These are phyloP conservation scores for Chrysolina oricalcia DNA, from an alignment of 2,888 invertebrate species.

Conservation along the genomic window DNA sequence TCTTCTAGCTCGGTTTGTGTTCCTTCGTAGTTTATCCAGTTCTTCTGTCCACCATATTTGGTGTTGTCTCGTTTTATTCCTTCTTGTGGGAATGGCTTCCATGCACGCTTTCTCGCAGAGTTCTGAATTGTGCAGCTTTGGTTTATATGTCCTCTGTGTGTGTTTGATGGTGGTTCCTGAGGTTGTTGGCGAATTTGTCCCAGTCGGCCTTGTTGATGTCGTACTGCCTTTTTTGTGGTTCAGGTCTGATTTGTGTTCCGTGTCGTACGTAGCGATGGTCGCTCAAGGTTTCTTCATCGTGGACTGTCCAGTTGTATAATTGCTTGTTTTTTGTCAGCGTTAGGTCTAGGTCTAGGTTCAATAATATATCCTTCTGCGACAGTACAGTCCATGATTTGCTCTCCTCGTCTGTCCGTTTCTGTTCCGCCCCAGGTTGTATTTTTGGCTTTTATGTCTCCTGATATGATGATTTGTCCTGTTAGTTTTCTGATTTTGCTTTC, in stretches of 20 bases:
- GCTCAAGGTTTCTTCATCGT: no score
- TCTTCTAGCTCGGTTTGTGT: not conserved
- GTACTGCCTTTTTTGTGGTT: no score
- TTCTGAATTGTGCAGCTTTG: not conserved
- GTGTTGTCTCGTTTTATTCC: not conserved
- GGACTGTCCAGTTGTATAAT: no score
- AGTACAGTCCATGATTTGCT: not conserved
- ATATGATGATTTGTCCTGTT: not conserved
- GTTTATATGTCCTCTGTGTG: no score
- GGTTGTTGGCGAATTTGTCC: no score
- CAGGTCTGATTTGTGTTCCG: no score
- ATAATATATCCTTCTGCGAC: not conserved
- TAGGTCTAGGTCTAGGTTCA: no score
- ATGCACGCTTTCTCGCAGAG: not conserved
- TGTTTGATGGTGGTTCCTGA: no score
- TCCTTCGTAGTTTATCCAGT: not conserved
- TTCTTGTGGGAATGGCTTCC: not conserved
- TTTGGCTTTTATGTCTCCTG: no score
- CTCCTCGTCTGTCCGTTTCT: not conserved
- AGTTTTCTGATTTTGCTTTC: not conserved
- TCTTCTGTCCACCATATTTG: not conserved
- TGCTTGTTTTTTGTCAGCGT: no score
- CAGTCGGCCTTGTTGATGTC: no score
- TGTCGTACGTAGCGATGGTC: no score
- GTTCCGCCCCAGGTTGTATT: not conserved